These are phyloP conservation scores for Ataeniobius toweri DNA, from an alignment of 2,797 vertebrate genomes.

Conservation along the genomic window DNA sequence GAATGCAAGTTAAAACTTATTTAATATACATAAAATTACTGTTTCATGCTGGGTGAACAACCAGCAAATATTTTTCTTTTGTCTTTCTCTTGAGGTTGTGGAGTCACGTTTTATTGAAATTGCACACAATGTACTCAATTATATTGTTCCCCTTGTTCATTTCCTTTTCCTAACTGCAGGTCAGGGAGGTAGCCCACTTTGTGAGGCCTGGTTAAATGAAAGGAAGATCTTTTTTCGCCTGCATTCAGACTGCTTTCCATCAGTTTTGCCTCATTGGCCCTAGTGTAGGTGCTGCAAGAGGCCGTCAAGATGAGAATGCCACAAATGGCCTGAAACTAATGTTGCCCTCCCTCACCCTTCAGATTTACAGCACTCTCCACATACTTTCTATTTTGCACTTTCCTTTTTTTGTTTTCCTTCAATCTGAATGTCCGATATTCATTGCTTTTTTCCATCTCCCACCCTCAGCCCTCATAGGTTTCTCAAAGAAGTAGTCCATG, in stretches of 20 bases:
- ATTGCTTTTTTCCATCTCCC: constrained; percentile 19
- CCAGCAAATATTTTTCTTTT: constrained; percentile 21
- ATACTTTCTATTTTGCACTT: constrained; percentile 44
- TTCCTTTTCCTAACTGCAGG: constrained; percentile 39
- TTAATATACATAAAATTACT: constrained; percentile 17
- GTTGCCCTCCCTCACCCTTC: constrained; percentile 66
- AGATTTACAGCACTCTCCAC: constrained; percentile 67
- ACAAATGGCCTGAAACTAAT: constrained; percentile 80
- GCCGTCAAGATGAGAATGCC: constrained; percentile 71
- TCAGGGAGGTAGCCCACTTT: constrained; percentile 43
- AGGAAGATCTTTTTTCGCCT: constrained; percentile 51
- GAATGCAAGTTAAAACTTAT: constrained; percentile 32
- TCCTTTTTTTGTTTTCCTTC: constrained; percentile 19
- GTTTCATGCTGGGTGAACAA: constrained; percentile 28
- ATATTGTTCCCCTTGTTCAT: constrained; percentile 48
- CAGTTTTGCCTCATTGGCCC: constrained; percentile 70
- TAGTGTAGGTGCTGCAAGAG: constrained; percentile 67
- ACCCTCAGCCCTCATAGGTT: constrained; percentile 4
- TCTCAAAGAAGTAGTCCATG: constrained; percentile 18
- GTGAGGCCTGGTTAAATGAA: constrained; percentile 55
- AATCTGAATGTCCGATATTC: constrained; percentile 21
- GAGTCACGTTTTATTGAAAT: constrained; percentile 46
- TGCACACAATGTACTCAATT: constrained; percentile 38
- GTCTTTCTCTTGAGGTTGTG: constrained; percentile 15
- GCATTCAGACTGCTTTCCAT: constrained; percentile 68